Conservation (phyloP, 2,888 invertebrate genomes). For the Rhodophaea formosa region DNA sequence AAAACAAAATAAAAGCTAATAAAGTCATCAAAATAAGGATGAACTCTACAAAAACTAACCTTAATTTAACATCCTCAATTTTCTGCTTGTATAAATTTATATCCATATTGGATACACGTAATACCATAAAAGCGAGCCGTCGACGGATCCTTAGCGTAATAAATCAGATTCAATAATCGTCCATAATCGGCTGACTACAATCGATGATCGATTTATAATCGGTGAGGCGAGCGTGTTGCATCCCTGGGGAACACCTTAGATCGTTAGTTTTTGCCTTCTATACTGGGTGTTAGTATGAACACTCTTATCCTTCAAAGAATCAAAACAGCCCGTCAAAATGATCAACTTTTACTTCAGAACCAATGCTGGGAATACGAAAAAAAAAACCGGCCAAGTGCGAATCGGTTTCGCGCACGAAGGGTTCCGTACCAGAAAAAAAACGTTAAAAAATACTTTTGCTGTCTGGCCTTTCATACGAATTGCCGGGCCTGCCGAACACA, state of each 20-base stretch:
- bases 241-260: conserved; percentile 1
- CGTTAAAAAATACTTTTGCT: too few species aligned
- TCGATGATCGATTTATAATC: conserved; percentile 58
- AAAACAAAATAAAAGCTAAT: not conserved
- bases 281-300: too few species aligned
- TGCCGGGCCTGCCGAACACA: too few species aligned
- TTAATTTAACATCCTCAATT: not conserved
- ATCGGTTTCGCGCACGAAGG: too few species aligned
- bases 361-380: too few species aligned
- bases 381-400: too few species aligned
- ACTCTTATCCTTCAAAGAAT: too few species aligned
- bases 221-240: conserved; percentile 35
- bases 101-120: not conserved
- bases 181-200: conserved; percentile 56
- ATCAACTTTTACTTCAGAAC: too few species aligned
- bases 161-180: conserved; percentile 65
- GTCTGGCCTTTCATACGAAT: too few species aligned
- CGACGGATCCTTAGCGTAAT: conserved; percentile 30
- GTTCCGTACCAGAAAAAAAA: too few species aligned
- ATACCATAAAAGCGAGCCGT: conserved; percentile 5
- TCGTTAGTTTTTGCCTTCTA: not conserved
- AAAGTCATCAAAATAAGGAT: not conserved
- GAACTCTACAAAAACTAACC: not conserved
- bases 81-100: not conserved
- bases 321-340: too few species aligned